phyloP scores from a whole-genome alignment of 2,113 vertebrate genomes.

The Poicephalus gulielmi region DNA sequence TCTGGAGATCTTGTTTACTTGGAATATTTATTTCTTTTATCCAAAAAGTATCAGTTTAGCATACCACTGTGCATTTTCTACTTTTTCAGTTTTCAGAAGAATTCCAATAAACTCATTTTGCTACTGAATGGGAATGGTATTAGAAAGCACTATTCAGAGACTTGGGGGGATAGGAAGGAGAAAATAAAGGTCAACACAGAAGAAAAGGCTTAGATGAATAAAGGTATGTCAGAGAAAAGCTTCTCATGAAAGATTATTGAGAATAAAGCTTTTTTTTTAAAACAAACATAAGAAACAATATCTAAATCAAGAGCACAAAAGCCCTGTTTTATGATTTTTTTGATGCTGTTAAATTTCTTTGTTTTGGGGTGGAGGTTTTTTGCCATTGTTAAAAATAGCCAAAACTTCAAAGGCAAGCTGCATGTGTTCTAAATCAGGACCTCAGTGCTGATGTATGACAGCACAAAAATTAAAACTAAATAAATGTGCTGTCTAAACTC shows the following conservation, averaged over 20 bases:
- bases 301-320: conserved; percentile 76
- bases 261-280: conserved; percentile 34
- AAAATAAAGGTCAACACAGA: conserved; percentile 37
- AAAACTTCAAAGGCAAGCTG: conserved; percentile 76
- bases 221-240: conserved; percentile 49
- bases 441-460: conserved; percentile 79
- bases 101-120: conserved; percentile 46
- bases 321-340: conserved; percentile 72
- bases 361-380: no score
- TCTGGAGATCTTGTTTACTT: not conserved
- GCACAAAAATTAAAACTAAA: conserved; percentile 81
- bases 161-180: not conserved
- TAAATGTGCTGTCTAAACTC: conserved; percentile 80
- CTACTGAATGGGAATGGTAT: conserved; percentile 48
- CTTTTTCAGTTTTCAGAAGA: conserved; percentile 52
- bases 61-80: conserved; percentile 6
- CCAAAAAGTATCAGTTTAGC: conserved; percentile 9
- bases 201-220: conserved; percentile 42
- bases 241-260: conserved; percentile 44
- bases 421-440: conserved; percentile 83
- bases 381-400: conserved; percentile 71
- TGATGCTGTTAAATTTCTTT: conserved; percentile 73
- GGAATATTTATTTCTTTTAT: conserved; percentile 21
- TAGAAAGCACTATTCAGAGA: conserved; percentile 26
- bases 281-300: conserved; percentile 53